Percentiles rank a stretch among this genome's conserved stretches.
Conservation (phyloP, 2,888 invertebrate species). For the Sympetrum striolatum region DNA sequence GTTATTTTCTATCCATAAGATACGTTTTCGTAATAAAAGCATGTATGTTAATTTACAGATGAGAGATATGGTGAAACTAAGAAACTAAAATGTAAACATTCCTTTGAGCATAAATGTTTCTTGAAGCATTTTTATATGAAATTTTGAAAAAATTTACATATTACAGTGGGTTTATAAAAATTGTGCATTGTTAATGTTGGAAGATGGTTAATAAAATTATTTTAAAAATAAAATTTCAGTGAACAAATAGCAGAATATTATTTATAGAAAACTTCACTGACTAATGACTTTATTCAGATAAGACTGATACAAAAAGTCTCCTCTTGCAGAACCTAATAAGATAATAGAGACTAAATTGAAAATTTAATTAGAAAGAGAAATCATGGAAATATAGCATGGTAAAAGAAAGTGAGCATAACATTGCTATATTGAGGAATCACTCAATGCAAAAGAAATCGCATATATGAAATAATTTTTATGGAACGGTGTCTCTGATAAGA, state of each 20-base stretch:
- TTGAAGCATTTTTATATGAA: slow-evolving; percentile 36
- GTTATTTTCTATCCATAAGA: background rate
- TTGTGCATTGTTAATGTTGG: slow-evolving; percentile 38
- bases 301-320: too few species aligned
- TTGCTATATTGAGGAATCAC: too few species aligned
- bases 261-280: too few species aligned
- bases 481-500: too few species aligned
- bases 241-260: background rate
- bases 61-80: background rate
- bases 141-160: slow-evolving; percentile 38
- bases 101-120: slow-evolving; percentile 18
- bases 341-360: too few species aligned
- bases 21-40: background rate
- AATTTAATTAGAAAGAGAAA: too few species aligned
- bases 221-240: slow-evolving; percentile 18
- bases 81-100: slow-evolving; percentile 11
- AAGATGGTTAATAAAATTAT: slow-evolving; percentile 42
- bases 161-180: slow-evolving; percentile 26
- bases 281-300: too few species aligned
- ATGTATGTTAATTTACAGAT: background rate
- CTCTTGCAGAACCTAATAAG: too few species aligned
- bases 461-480: too few species aligned
- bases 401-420: too few species aligned
- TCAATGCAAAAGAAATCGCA: too few species aligned
- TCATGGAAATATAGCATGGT: too few species aligned